Percentiles rank a stretch among this genome's conserved stretches.
Evolutionary conservation across 2,113 vertebrate genomes (phyloP).

Genomic region (Trachemys scripta): DNA sequence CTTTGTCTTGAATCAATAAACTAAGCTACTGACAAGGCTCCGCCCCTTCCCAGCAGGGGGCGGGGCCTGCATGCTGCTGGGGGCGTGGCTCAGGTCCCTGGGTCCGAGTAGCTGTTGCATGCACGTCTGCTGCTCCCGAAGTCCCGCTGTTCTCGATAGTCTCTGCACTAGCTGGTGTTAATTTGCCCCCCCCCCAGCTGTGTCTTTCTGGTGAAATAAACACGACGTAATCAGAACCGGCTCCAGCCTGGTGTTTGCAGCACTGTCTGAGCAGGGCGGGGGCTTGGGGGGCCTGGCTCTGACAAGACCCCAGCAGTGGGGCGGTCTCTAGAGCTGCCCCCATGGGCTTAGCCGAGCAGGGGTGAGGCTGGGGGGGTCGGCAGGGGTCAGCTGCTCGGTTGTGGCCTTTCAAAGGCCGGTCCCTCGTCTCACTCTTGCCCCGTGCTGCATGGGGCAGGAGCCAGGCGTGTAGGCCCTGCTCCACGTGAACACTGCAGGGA

Average conservation of each 20-base stretch:
- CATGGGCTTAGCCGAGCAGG: too few species aligned
- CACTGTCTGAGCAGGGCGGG: rapidly evolving
- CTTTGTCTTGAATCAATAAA: background rate
- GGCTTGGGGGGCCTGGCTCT: rapidly evolving
- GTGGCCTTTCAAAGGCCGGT: too few species aligned
- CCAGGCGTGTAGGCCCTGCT: too few species aligned
- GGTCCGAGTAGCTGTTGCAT: background rate
- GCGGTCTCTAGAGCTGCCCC: too few species aligned
- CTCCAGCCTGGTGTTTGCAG: background rate
- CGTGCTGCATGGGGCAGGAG: too few species aligned
- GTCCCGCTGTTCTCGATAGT: background rate
- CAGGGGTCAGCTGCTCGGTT: too few species aligned
- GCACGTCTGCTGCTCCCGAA: background rate
- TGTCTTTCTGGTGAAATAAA: background rate
- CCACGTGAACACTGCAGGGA: too few species aligned
- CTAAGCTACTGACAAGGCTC: too few species aligned
- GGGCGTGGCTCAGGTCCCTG: background rate
- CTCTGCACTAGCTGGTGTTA: background rate
- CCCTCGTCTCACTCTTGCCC: too few species aligned
- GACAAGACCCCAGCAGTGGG: too few species aligned
- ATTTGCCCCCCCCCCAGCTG: background rate
- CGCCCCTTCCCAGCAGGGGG: background rate
- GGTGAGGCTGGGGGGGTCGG: too few species aligned
- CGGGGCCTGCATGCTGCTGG: rapidly evolving
- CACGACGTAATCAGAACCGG: rapidly evolving